These are phyloP conservation scores for Tapirus terrestris DNA, from an alignment of 2,113 vertebrate genomes.

Conservation along the genomic window DNA sequence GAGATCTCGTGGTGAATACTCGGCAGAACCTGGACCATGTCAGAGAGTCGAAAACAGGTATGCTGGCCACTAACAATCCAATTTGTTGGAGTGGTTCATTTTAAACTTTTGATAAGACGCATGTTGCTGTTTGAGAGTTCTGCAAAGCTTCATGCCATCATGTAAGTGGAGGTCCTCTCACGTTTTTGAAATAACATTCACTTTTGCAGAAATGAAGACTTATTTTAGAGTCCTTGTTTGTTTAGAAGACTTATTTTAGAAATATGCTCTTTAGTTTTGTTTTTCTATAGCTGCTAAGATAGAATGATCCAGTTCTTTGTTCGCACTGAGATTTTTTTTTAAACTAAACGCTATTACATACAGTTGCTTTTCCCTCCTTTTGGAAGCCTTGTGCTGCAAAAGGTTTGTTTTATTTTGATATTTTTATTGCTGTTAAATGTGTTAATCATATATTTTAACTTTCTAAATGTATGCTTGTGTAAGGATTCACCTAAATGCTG, in stretches of 20 bases:
- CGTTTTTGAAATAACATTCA: not conserved
- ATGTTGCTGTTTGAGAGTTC: not conserved
- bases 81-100: not conserved
- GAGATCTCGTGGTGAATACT: slow-evolving; percentile 89
- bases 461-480: not conserved
- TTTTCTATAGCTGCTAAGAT: not conserved
- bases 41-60: slow-evolving; percentile 89
- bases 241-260: not conserved
- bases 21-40: slow-evolving; percentile 90
- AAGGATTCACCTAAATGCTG: not conserved
- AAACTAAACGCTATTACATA: not conserved
- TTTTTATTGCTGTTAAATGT: not conserved
- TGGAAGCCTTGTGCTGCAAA: not conserved
- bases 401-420: not conserved
- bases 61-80: not conserved
- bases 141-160: rapidly evolving
- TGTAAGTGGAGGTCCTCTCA: not conserved
- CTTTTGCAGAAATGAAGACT: not conserved
- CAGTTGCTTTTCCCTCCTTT: not conserved
- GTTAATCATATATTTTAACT: not conserved
- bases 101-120: not conserved
- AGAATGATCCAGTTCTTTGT: not conserved
- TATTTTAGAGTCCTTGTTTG: not conserved
- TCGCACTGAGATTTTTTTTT: not conserved
- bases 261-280: not conserved